phyloP scores from a whole-genome alignment of 1,140 invertebrate genomes.

The Galleria mellonella region DNA sequence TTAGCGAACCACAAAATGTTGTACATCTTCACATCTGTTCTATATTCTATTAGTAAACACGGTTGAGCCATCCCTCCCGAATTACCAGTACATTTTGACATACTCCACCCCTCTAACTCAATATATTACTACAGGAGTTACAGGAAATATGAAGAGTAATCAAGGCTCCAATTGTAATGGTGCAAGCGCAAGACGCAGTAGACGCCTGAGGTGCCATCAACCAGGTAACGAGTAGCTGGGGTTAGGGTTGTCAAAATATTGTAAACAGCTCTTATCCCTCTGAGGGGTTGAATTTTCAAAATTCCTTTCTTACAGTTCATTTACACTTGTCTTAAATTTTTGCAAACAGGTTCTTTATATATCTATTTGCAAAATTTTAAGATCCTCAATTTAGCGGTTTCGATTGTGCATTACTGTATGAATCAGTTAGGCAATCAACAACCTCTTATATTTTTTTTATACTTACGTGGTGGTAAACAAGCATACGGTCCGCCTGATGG shows the following conservation, averaged over 20 bases:
- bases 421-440: no score
- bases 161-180: constrained; percentile 43
- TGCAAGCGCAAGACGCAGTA: constrained; percentile 46
- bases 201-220: constrained; percentile 58
- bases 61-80: constrained; percentile 44
- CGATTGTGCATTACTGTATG: no score
- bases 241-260: constrained; percentile 34
- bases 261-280: no score
- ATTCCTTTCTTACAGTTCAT: no score
- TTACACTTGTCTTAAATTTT: no score
- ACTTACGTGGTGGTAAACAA: no score
- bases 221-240: constrained; percentile 43
- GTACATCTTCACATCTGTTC: constrained; percentile 51
- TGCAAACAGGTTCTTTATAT: no score
- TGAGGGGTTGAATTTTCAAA: no score
- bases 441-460: no score
- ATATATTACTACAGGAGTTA: constrained; percentile 30
- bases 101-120: constrained; percentile 12
- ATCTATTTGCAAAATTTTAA: no score
- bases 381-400: no score
- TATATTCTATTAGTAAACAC: constrained; percentile 64
- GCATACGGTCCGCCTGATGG: no score
- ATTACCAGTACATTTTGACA: constrained; percentile 33
- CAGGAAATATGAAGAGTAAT: constrained; percentile 41
- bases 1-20: constrained; percentile 37